A percentile compares a stretch with the other conserved stretches of the same genome.
Conservation (phyloP, 1,140 invertebrate species). For the Tribolium castaneum region DNA sequence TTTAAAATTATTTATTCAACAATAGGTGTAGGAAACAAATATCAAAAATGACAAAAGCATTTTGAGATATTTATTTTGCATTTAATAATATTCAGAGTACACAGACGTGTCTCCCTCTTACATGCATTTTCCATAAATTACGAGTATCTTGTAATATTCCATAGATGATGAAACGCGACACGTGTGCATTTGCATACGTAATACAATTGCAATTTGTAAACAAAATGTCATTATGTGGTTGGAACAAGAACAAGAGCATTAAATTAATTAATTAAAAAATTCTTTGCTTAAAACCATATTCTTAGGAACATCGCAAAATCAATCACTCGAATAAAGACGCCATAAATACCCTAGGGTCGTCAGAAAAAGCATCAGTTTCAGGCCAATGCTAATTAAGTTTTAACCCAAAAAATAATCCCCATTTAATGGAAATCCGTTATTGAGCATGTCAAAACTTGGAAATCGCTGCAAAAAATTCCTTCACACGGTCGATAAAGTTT, state of each 20-base stretch:
- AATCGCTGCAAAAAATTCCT: neutral
- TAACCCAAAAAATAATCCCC: neutral
- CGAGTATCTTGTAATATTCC: neutral
- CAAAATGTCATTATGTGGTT: neutral
- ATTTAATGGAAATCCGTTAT: neutral
- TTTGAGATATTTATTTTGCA: neutral
- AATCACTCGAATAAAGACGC: neutral
- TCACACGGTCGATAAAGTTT: neutral
- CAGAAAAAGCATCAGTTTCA: too few species aligned
- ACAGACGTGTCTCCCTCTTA: neutral
- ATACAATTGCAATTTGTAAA: neutral
- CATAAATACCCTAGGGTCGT: neutral
- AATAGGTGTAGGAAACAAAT: neutral
- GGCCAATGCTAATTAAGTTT: neutral
- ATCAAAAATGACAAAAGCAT: neutral
- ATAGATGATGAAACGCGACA: neutral
- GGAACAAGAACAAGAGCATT: too few species aligned
- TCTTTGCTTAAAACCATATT: neutral
- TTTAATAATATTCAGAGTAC: neutral
- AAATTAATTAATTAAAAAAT: too few species aligned
- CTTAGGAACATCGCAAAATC: neutral
- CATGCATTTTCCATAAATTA: neutral
- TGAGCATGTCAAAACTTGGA: neutral
- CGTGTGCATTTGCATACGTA: neutral
- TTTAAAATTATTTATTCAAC: too few species aligned